A percentile compares a stretch with the other conserved stretches of the same genome.
Conservation (phyloP, 1,140 invertebrate species). For the Littorina saxatilis region DNA sequence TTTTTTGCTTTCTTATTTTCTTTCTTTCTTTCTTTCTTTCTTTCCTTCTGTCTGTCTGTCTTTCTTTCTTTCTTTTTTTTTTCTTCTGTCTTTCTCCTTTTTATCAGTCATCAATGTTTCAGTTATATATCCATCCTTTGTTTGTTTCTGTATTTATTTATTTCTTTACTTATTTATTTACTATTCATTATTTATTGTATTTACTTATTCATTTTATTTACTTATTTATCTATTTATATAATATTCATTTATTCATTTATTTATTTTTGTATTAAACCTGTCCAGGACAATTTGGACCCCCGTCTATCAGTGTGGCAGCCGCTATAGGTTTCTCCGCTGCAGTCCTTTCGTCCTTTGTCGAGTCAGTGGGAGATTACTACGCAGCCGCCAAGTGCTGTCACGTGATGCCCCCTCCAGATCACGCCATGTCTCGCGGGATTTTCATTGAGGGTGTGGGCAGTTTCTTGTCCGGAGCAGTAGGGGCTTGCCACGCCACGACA, state of each 20-base stretch:
- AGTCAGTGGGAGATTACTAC: constrained; percentile 76
- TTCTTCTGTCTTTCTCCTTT: neutral
- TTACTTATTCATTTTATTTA: too few relatives aligned
- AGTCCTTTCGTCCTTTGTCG: constrained; percentile 73
- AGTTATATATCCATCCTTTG: too few relatives aligned
- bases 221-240: too few relatives aligned
- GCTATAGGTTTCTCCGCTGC: constrained; percentile 73
- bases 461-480: constrained; percentile 87
- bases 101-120: neutral
- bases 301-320: constrained; percentile 68
- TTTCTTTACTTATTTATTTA: too few relatives aligned
- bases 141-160: too few relatives aligned
- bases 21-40: neutral
- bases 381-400: constrained; percentile 71
- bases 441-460: constrained; percentile 89
- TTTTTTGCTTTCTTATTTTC: neutral
- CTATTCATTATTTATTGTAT: too few relatives aligned
- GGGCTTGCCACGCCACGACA: constrained; percentile 88
- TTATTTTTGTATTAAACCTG: too few relatives aligned
- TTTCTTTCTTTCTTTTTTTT: neutral
- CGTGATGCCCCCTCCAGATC: constrained; percentile 70
- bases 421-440: constrained; percentile 83
- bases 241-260: too few relatives aligned
- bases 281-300: constrained; percentile 74
- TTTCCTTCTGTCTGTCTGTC: neutral